Evolutionary conservation across 2,797 vertebrate genomes (phyloP).

Genomic region (Spinus pinus): DNA sequence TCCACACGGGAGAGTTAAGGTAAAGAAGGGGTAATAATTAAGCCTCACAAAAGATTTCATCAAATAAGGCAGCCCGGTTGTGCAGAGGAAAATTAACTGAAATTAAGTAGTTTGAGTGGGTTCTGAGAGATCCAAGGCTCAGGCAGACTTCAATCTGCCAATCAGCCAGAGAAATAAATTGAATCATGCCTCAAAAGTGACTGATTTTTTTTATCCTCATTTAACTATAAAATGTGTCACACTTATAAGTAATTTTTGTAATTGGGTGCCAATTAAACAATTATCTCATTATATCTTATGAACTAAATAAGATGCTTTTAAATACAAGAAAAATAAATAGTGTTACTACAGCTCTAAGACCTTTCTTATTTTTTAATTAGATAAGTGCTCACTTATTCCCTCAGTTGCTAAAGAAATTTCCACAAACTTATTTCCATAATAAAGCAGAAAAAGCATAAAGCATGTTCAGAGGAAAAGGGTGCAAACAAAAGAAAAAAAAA

Average conservation of each 20-base stretch:
- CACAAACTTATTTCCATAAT: background rate
- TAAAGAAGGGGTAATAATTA: background rate
- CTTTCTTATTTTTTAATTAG: background rate
- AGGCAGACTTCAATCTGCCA: background rate
- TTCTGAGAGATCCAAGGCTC: background rate
- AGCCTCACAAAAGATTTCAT: background rate
- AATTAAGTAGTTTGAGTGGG: background rate
- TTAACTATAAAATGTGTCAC: conserved; percentile 15
- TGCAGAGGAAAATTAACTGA: background rate
- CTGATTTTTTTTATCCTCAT: background rate
- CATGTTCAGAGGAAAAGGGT: background rate
- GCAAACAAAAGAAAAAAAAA: background rate
- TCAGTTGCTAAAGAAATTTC: background rate
- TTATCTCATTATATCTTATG: conserved; percentile 45
- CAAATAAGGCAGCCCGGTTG: background rate
- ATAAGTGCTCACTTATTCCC: background rate
- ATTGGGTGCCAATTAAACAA: conserved; percentile 40
- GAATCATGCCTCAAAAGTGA: conserved; percentile 2
- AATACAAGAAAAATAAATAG: conserved; percentile 22
- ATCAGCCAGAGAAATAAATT: background rate
- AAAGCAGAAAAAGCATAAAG: background rate
- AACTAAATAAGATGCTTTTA: conserved; percentile 36
- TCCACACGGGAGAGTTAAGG: background rate
- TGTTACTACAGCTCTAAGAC: background rate
- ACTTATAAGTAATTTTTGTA: conserved; percentile 23